Evolutionary conservation across 2,888 invertebrate genomes (phyloP), one percentile per base, ranked within the genome.

Genomic region (Macaria liturata): DNA sequence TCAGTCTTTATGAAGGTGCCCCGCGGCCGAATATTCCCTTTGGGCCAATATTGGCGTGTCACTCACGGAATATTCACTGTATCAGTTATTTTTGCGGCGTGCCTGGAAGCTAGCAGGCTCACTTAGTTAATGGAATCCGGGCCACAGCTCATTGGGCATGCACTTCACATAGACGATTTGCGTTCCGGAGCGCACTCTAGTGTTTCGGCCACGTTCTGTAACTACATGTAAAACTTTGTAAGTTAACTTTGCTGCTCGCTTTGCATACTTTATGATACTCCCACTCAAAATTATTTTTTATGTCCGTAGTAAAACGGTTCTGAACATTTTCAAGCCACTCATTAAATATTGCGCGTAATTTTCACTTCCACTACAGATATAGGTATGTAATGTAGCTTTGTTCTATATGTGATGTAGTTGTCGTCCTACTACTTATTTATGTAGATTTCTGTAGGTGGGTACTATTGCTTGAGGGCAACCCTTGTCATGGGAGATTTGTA

Each of bases 401-500:
- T 32, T 44, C 34, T 20, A 49, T 51, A 53, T 46, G 61, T 20
- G 3, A 37, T 37, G 34, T 37, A 37, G 34, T 4, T 37, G 34
- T 1, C 20, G 2, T 20, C 34, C 34, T 54, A 57, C 43, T 56
- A 64, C 68, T 70, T 72, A 72, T 69, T 69, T 72, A 72, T 73
- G 73, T 72, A 74, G 70, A 76, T 76, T 71, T 72, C 73, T 71
- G 75, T 62, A 59, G 54, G 59, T 54, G 45, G 59, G 55, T 60
- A 53, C 58, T 74, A 74, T 74, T 74, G 78, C 79, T 72, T 67
- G 72, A 74, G 76, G 76, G 77, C 75, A 79, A 88, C 87, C 87
- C 86, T 84, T 85, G 82, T 88, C 86, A 86, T 76, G 78, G 75
- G 76, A 84, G 85, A 86, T 85, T 84, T 86, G 82, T 82, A 78